Evolutionary conservation across 2,797 vertebrate species (phyloP).

Genomic region (Jordanella pulchra): DNA sequence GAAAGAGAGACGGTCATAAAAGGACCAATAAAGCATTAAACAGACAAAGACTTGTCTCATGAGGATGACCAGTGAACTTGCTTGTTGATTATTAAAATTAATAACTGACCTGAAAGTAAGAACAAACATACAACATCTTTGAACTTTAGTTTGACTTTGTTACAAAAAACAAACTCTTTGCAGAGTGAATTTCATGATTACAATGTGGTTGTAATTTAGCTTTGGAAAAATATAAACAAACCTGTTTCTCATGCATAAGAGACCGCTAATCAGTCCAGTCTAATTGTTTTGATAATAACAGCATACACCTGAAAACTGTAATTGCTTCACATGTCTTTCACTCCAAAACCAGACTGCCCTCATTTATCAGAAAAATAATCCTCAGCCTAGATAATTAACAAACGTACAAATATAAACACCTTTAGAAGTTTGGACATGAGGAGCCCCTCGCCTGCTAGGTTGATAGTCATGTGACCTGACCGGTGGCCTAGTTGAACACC

Average conservation of each 20-base stretch:
- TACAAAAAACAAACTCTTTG: constrained; percentile 34
- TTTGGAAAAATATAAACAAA: constrained; percentile 67
- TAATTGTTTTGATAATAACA: constrained; percentile 69
- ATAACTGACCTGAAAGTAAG: constrained; percentile 48
- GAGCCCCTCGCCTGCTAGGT: constrained; percentile 65
- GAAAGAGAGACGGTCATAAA: constrained; percentile 11
- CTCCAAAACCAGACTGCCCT: constrained; percentile 76
- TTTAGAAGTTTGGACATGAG: constrained; percentile 70
- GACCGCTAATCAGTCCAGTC: constrained; percentile 71
- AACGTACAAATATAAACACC: constrained; percentile 76
- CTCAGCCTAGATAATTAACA: constrained; percentile 71
- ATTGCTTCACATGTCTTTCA: constrained; percentile 62
- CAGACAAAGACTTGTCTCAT: constrained; percentile 45
- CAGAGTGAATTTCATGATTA: constrained; percentile 41
- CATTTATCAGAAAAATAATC: constrained; percentile 74
- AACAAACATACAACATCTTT: constrained; percentile 40
- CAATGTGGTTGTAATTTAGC: constrained; percentile 49
- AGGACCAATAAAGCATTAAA: constrained; percentile 12
- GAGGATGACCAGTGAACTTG: constrained; percentile 45
- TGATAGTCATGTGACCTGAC: constrained; percentile 79
- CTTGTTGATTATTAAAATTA: constrained; percentile 49
- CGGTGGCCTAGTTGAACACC: constrained; percentile 77
- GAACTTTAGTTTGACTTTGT: constrained; percentile 47
- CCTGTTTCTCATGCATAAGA: constrained; percentile 46
- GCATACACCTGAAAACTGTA: constrained; percentile 54